Percentiles rank a stretch among this genome's conserved stretches.
These are phyloP conservation scores for Melipona bicolor DNA, from an alignment of 2,888 invertebrate species.

Conservation along the genomic window DNA sequence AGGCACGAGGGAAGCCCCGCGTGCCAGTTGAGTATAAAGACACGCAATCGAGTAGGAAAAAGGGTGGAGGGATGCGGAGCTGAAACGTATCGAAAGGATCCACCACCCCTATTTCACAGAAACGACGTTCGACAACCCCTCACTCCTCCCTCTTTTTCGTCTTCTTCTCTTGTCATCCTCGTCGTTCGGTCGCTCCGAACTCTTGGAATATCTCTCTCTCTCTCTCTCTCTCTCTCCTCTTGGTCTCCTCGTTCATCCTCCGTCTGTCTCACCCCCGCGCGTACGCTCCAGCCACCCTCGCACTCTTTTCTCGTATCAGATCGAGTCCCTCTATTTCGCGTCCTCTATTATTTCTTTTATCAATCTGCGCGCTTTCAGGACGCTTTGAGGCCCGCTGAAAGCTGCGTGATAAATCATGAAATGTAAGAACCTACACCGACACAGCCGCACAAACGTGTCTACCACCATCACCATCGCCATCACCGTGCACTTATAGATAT, in stretches of 20 bases:
- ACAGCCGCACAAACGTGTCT: conserved; percentile 52
- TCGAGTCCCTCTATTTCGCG: conserved; percentile 82
- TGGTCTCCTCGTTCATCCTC: not conserved
- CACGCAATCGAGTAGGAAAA: conserved; percentile 67
- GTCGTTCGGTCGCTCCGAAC: conserved; percentile 56
- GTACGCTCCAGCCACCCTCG: conserved; percentile 31
- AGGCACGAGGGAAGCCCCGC: conserved; percentile 40
- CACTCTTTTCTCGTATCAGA: conserved; percentile 76
- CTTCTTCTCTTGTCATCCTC: conserved; percentile 28
- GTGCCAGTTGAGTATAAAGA: conserved; percentile 68
- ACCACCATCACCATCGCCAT: no score
- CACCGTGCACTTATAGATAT: conserved; percentile 39
- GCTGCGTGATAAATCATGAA: conserved; percentile 84
- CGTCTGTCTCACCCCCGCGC: conserved; percentile 28
- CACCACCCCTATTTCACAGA: conserved; percentile 61
- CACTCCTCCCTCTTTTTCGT: conserved; percentile 38
- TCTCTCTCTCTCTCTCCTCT: conserved; percentile 20
- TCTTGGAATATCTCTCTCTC: conserved; percentile 45
- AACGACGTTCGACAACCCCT: conserved; percentile 58
- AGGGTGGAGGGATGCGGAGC: conserved; percentile 47
- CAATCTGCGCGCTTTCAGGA: conserved; percentile 83
- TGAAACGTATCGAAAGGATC: conserved; percentile 72
- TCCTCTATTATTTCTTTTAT: conserved; percentile 84
- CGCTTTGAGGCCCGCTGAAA: conserved; percentile 83
- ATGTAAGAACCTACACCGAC: conserved; percentile 82